Percentiles rank a stretch among this genome's conserved stretches.
Conservation (phyloP, 2,888 invertebrate species). For the Drosophila colorata region DNA sequence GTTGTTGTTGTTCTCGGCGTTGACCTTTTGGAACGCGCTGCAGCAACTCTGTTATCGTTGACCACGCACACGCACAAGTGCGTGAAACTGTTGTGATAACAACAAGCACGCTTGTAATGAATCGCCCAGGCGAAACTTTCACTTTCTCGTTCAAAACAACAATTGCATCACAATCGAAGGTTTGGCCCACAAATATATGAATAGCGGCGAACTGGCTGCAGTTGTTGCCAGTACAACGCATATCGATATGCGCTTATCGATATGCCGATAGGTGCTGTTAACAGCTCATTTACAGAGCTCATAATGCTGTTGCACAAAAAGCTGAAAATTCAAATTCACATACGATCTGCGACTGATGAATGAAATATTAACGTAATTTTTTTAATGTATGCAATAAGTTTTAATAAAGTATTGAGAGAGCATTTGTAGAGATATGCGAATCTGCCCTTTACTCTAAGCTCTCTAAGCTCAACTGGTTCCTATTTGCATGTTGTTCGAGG, state of each 20-base stretch:
- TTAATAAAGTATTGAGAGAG: too few species aligned
- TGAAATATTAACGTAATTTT: too few species aligned
- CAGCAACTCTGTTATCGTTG: conserved; percentile 9
- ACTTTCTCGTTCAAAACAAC: conserved; percentile 64
- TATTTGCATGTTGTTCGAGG: too few species aligned
- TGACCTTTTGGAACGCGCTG: conserved; percentile 42
- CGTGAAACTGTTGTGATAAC: conserved; percentile 12
- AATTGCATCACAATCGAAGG: conserved; percentile 71
- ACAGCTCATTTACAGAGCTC: conserved; percentile 1
- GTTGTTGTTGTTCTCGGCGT: conserved; percentile 2
- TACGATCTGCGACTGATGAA: background rate
- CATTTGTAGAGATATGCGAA: too few species aligned
- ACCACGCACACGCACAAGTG: conserved; percentile 8
- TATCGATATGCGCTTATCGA: conserved; percentile 19
- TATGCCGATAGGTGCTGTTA: conserved; percentile 15
- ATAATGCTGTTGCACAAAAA: background rate
- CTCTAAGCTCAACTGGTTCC: too few species aligned
- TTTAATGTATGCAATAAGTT: too few species aligned
- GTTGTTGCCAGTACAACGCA: conserved; percentile 2
- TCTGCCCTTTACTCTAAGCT: too few species aligned
- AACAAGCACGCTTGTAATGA: conserved; percentile 23
- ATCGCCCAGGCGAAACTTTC: conserved; percentile 63
- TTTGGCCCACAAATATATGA: conserved; percentile 24
- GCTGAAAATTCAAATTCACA: background rate
- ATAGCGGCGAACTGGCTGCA: conserved; percentile 36